Base-by-base conservation (phyloP, 2,888 invertebrate genomes). In the Platerodrilus igneus region DNA sequence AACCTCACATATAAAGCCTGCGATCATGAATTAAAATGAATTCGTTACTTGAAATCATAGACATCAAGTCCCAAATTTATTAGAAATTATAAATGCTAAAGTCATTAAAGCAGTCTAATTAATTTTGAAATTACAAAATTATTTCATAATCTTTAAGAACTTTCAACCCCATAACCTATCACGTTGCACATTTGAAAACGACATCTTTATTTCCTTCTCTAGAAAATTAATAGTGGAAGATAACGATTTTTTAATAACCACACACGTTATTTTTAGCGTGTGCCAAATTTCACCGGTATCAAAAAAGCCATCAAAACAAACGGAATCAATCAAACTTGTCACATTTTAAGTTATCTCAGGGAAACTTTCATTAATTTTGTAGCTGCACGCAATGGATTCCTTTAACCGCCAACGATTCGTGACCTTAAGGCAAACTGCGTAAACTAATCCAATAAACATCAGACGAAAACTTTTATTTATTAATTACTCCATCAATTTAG, bases 401-500 rank as follows among this genome's bases (percentile, higher is more conserved):
- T 40, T 40, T 28, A 36, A 40, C 26, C 30, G 20, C 21, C 21
- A 32, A 22, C 22, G 22, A 17, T 21, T 19, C 25, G 26, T 19
- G 15, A 25, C 26, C 28, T 23, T 23, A 18, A 21, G 26, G 31
- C 26, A 14, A 43, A 23, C 13, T 34, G 19, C 22, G 23, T 40
- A 35, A 34, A 27, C 35, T 38, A 34, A 38, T 33, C 35, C 31
- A 43, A 35, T 27, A 38, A 38, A 23, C 38, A 26, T 41, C 42
- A 42, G 37, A 44, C 32, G 42, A 37, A n/a, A n/a, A n/a, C n/a
- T n/a, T n/a, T n/a, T n/a, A n/a, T 47, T 50, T 50, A 50, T 50
- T 52, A 52, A 52, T 50, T 52, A 50, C 41, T 30, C 49, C 42
- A 45, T 49, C 50, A 47, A 48, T 44, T 48, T 46, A 48, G 50